A percentile compares a stretch with the other conserved stretches of the same genome.
Conservation (phyloP, 2,797 vertebrate species). For the Glossophaga mutica region DNA sequence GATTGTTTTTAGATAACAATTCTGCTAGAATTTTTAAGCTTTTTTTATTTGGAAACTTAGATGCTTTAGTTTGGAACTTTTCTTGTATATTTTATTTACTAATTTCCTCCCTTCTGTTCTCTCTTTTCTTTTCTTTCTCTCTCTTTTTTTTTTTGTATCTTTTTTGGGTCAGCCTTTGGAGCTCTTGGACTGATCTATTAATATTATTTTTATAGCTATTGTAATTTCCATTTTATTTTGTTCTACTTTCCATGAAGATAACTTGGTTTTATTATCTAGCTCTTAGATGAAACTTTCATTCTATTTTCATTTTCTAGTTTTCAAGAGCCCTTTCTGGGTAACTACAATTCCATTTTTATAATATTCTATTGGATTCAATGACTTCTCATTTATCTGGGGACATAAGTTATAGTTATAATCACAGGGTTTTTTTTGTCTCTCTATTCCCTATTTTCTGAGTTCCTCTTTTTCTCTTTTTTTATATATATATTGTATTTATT, state of each 20-base stretch:
- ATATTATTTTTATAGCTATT: neutral
- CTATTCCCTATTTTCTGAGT: neutral
- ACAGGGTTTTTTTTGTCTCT: neutral
- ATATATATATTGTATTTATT: neutral
- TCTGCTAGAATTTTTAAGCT: neutral
- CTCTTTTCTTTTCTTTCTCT: no score
- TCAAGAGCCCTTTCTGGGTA: neutral
- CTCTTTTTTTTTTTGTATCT: neutral
- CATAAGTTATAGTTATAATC: constrained; percentile 28
- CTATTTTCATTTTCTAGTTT: neutral
- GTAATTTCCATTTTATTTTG: neutral
- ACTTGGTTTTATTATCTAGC: neutral
- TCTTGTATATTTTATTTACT: neutral
- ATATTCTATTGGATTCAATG: neutral
- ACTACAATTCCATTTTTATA: neutral
- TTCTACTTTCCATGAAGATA: neutral
- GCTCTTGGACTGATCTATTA: neutral
- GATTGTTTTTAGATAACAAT: neutral
- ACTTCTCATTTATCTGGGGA: constrained; percentile 1
- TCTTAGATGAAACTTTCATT: neutral
- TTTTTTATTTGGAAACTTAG: neutral
- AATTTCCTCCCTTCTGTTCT: neutral
- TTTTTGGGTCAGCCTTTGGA: neutral
- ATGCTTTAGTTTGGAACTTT: neutral
- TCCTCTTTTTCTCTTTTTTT: neutral